Evolutionary conservation across 2,888 invertebrate species (phyloP), one percentile per base, ranked within the genome.

Genomic region (Stratiomys singularior): DNA sequence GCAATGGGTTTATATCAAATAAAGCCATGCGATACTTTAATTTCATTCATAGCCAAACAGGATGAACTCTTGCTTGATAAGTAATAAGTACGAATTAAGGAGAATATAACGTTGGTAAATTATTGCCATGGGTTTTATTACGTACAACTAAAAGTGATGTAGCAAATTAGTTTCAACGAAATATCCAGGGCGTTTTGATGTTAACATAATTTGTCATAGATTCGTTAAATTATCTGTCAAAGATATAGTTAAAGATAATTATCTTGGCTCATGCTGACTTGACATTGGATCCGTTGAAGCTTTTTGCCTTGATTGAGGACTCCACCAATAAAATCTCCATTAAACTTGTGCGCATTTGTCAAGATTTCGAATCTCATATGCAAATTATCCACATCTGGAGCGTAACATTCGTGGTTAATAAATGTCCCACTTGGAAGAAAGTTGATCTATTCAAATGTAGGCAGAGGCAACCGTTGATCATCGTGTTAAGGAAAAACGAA

Each of bases 341-440:
- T 60, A 23, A 30, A 1, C 44, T 58, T 60, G 21, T 15, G 5
- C 27, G 37, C 25, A 58, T 74, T 60, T 74, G 74, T 60, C 74
- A 74, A 11, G 60, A 74, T 74, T 37, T 37, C 3, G 37, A 60
- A 74, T 74, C 37, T 74, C 37, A 23, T 74, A 74, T 74, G 74
- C 60, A 58, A 74, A 74, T 74, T 60, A 74, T 74, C 13, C 44
- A 27, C 52, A 72, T 72, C 52, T 74, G 25, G 60, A 74, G 74
- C 74, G 74, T 74, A 58, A 74, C 74, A 23, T 30, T 74, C 58
- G 44, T 47, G 18, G 30, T 58, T 21, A 60, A 74, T 30, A 44
- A 44, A 58, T 37, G 60, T 60, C 28, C 28, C 44, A 18, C 37
- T 5, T 37, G 37, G 23, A 27, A 58, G 23, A 56, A 60, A 44